phyloP scores from a whole-genome alignment of 2,113 vertebrate genomes.

The Menidia beryllina region DNA sequence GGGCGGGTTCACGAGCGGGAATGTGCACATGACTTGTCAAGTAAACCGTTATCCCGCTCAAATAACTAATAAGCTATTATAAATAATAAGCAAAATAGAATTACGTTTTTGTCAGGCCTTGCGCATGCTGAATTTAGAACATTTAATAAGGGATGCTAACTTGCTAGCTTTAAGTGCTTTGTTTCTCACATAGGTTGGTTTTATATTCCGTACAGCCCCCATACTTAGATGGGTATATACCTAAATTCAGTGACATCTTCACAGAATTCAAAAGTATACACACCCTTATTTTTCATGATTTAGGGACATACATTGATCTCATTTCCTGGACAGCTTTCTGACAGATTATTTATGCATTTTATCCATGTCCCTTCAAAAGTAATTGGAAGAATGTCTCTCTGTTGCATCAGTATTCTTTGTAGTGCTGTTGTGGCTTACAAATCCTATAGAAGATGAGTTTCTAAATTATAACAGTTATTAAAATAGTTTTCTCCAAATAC shows the following conservation, averaged over 20 bases:
- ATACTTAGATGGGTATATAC: too few relatives aligned
- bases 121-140: too few relatives aligned
- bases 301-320: neutral
- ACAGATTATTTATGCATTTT: neutral
- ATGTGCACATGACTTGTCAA: neutral
- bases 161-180: too few relatives aligned
- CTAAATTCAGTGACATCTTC: too few relatives aligned
- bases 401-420: constrained; percentile 53
- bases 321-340: neutral
- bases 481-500: constrained; percentile 6
- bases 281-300: neutral
- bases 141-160: too few relatives aligned
- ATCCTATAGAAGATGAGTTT: constrained; percentile 10
- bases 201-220: too few relatives aligned
- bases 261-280: neutral
- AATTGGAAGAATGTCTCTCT: constrained; percentile 22
- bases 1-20: neutral
- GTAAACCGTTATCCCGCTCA: neutral
- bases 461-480: constrained; percentile 14
- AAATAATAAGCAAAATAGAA: too few relatives aligned
- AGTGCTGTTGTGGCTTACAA: neutral
- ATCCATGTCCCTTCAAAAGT: neutral
- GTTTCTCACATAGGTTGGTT: neutral
- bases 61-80: neutral
- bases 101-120: too few relatives aligned